A percentile compares a stretch with the other conserved stretches of the same genome.
Evolutionary conservation across 2,113 vertebrate species (phyloP).

Genomic region (Mormoops blainvillei): DNA sequence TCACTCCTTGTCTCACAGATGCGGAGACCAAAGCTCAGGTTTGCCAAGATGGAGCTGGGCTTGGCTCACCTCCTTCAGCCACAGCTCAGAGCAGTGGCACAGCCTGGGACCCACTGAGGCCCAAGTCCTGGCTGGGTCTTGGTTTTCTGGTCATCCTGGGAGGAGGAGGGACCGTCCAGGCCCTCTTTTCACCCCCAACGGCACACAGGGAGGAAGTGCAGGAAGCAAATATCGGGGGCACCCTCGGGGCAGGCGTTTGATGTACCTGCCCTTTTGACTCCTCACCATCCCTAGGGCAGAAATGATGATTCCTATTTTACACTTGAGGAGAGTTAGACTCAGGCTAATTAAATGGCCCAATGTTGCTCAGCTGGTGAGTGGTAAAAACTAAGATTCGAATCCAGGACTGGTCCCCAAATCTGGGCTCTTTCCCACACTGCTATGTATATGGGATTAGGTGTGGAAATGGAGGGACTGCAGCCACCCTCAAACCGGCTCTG

Average conservation of each 20-base stretch:
- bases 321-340: background rate
- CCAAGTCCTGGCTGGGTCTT: background rate
- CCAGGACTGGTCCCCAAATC: background rate
- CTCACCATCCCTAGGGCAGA: background rate
- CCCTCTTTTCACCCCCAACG: background rate
- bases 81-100: no score
- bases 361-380: background rate
- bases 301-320: background rate
- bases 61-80: background rate
- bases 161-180: background rate
- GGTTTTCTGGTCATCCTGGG: background rate
- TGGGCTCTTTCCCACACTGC: background rate
- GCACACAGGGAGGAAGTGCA: background rate
- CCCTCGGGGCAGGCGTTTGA: background rate
- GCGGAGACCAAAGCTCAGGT: background rate
- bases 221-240: background rate
- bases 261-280: background rate
- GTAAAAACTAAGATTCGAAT: background rate
- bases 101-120: rapidly evolving
- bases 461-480: background rate
- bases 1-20: background rate
- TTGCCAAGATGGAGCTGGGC: background rate
- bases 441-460: no score
- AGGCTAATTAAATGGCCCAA: slow-evolving; percentile 2
- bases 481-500: background rate